phyloP scores from a whole-genome alignment of 2,113 vertebrate genomes.

The Cercocebus atys region DNA sequence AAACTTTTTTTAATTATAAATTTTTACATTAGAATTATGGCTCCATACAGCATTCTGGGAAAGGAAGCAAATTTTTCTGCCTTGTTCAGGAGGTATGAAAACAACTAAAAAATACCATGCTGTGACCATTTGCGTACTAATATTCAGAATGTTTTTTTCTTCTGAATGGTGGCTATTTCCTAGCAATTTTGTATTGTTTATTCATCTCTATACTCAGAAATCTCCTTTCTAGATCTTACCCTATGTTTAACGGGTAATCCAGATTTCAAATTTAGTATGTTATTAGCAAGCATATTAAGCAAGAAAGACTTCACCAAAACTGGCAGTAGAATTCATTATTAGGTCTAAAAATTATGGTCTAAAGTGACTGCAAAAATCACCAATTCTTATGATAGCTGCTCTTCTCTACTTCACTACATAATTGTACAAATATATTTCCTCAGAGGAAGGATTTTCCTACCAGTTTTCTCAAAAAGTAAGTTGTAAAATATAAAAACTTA shows the following conservation, averaged over 20 bases:
- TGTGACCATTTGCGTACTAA: background rate
- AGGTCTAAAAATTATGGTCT: background rate
- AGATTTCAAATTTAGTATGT: background rate
- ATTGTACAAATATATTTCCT: background rate
- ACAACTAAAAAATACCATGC: background rate
- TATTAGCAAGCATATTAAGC: background rate
- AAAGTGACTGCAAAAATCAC: background rate
- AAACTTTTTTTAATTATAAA: background rate
- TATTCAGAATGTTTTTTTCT: background rate
- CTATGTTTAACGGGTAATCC: background rate
- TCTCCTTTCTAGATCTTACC: background rate
- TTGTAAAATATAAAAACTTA: background rate
- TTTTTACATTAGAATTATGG: background rate
- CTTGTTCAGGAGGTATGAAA: background rate
- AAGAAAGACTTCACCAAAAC: background rate
- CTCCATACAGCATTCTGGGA: background rate
- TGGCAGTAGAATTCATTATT: background rate
- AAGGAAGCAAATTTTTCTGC: background rate
- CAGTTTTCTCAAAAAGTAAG: background rate
- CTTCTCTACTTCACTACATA: background rate
- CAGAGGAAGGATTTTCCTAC: background rate
- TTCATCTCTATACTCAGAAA: background rate
- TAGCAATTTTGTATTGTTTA: background rate
- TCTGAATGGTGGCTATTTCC: conserved; percentile 58
- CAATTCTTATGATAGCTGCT: background rate